These are phyloP conservation scores for Patella depressa DNA, from an alignment of 2,888 invertebrate species.

Conservation along the genomic window DNA sequence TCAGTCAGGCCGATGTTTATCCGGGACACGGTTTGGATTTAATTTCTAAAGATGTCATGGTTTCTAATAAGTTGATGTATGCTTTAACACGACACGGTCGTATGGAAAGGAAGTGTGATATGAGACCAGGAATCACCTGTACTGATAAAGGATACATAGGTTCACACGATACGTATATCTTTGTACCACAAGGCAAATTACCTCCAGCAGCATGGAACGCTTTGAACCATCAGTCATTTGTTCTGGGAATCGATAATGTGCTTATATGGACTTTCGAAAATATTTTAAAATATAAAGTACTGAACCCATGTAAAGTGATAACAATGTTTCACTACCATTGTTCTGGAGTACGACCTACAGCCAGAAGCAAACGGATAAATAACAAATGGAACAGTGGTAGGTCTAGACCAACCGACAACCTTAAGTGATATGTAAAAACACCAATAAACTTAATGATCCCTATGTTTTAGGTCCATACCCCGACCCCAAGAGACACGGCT, in stretches of 20 bases:
- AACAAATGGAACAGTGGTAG: too few species aligned
- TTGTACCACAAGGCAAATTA: slow-evolving; percentile 13
- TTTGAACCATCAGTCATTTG: background rate
- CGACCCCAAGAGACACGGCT: too few species aligned
- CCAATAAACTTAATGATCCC: too few species aligned
- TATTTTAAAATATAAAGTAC: slow-evolving; percentile 16
- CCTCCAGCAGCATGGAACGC: background rate
- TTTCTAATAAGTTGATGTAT: slow-evolving; percentile 15
- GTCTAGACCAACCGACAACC: too few species aligned
- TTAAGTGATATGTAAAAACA: too few species aligned
- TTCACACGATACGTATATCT: slow-evolving; percentile 23
- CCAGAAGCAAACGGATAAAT: background rate
- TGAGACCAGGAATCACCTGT: slow-evolving; percentile 9
- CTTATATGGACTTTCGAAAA: slow-evolving; percentile 20
- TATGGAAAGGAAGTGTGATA: slow-evolving; percentile 19
- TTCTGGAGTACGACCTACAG: background rate
- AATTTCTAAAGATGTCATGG: background rate
- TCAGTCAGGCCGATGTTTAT: slow-evolving; percentile 22
- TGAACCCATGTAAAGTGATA: slow-evolving; percentile 26
- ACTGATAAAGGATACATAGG: slow-evolving; percentile 1
- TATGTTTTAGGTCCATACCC: too few species aligned
- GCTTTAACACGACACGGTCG: slow-evolving; percentile 20
- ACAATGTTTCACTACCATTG: slow-evolving; percentile 22
- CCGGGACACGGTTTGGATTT: slow-evolving; percentile 18
- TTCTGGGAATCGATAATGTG: slow-evolving; percentile 18